Percentiles rank a stretch among this genome's conserved stretches.
Evolutionary conservation across 2,113 vertebrate species (phyloP).

Genomic region (Ptilonorhynchus violaceus): DNA sequence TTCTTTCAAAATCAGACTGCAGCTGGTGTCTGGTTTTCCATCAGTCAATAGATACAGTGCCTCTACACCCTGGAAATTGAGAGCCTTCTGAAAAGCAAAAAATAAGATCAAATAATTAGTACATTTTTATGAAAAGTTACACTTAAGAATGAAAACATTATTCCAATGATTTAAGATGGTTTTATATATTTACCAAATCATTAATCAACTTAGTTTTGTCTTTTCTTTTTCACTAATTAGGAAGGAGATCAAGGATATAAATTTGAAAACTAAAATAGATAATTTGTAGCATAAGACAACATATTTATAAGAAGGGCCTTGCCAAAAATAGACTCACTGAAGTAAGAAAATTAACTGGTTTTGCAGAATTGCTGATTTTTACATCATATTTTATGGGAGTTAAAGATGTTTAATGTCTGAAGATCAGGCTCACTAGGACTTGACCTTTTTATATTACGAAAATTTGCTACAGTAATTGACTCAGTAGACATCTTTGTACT

Average conservation of each 20-base stretch:
- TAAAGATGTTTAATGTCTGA: not conserved
- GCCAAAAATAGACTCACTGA: not conserved
- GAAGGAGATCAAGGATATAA: not conserved
- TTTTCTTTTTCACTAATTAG: not conserved
- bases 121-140: not conserved
- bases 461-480: not conserved
- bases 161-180: not conserved
- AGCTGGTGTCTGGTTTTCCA: conserved; percentile 80
- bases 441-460: not conserved
- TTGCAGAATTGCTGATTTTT: not conserved
- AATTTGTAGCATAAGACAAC: not conserved
- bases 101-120: not conserved
- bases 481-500: not conserved
- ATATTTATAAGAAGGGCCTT: not conserved
- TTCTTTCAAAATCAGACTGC: conserved; percentile 71
- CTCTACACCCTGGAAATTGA: conserved; percentile 64
- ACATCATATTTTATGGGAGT: not conserved
- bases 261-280: not conserved
- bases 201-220: not conserved
- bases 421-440: not conserved
- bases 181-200: not conserved
- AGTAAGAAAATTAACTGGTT: not conserved
- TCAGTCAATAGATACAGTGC: conserved; percentile 82
- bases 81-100: conserved; percentile 70
- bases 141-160: not conserved